Percentiles rank a stretch among this genome's conserved stretches.
phyloP scores from a whole-genome alignment of 2,797 vertebrate species.

The Pteronotus mesoamericanus region DNA sequence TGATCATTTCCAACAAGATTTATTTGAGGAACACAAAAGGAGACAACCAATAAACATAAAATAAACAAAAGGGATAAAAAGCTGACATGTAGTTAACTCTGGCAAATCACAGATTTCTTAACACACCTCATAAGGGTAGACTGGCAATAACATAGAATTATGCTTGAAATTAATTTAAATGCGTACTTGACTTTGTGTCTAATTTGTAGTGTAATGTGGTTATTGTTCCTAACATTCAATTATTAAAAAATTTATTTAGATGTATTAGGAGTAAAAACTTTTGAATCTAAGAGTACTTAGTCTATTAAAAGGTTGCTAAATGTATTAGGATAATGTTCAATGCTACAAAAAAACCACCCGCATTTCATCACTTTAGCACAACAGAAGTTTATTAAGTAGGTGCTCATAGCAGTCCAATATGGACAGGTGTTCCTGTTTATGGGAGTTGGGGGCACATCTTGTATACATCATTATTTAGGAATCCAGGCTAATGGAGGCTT shows the following conservation, averaged over 20 bases:
- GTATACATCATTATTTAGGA: neutral
- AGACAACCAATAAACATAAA: neutral
- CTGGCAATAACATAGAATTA: neutral
- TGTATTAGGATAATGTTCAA: neutral
- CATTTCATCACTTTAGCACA: neutral
- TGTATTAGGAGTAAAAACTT: neutral
- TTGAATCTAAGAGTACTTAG: neutral
- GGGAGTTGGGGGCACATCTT: neutral
- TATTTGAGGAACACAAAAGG: slow-evolving; percentile 27
- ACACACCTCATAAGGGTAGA: neutral
- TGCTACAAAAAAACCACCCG: neutral
- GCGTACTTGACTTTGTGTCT: neutral
- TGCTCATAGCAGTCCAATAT: neutral
- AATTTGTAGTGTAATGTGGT: neutral
- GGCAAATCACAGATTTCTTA: neutral
- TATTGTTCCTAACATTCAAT: neutral
- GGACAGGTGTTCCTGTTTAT: neutral
- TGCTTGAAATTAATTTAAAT: slow-evolving; percentile 32
- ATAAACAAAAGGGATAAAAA: neutral
- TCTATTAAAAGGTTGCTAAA: neutral
- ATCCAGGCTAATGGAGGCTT: neutral
- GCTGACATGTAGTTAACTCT: neutral
- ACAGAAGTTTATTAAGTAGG: neutral
- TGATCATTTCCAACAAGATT: neutral
- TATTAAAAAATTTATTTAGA: neutral